phyloP scores from a whole-genome alignment of 2,113 vertebrate species.

The Nothocercus nigrocapillus region DNA sequence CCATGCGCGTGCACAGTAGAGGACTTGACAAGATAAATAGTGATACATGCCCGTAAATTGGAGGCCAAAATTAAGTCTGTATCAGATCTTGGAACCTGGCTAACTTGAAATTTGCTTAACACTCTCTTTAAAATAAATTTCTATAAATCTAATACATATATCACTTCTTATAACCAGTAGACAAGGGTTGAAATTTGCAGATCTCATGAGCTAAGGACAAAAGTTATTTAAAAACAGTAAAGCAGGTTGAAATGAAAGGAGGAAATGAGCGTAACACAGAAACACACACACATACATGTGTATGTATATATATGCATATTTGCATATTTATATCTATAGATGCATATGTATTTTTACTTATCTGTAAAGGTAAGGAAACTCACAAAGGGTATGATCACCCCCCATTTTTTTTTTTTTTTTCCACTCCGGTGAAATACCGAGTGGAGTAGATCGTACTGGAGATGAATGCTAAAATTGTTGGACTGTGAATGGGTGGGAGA shows the following conservation, averaged over 20 bases:
- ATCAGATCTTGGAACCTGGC: background rate
- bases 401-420: background rate
- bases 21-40: background rate
- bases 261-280: background rate
- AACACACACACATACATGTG: background rate
- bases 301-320: background rate
- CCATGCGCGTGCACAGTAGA: background rate
- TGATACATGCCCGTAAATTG: background rate
- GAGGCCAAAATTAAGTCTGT: conserved; percentile 3
- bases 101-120: background rate
- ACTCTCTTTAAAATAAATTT: background rate
- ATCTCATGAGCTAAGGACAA: background rate
- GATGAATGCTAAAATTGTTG: background rate
- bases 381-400: background rate
- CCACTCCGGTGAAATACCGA: background rate
- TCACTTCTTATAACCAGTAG: background rate
- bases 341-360: too few species aligned
- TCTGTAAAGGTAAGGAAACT: background rate
- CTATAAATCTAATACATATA: background rate
- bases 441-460: background rate
- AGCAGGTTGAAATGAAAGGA: background rate
- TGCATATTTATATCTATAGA: too few species aligned
- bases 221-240: background rate
- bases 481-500: background rate
- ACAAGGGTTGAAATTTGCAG: background rate